Evolutionary conservation across 2,888 invertebrate genomes (phyloP).

Genomic region (Molorchus minor): DNA sequence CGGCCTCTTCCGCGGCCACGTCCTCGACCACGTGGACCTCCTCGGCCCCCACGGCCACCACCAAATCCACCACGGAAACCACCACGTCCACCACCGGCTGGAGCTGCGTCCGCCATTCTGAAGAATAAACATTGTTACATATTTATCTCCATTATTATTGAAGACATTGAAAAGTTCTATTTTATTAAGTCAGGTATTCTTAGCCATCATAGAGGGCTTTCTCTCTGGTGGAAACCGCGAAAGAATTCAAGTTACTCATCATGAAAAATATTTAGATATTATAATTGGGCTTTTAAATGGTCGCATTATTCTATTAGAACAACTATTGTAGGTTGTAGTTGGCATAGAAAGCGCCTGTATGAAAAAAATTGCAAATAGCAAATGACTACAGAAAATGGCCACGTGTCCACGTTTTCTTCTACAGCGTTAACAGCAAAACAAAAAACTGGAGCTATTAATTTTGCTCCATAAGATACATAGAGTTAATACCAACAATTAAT

Average conservation of each 20-base stretch:
- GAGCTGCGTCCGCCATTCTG: slow-evolving; percentile 98
- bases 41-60: slow-evolving; percentile 71
- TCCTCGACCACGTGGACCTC: slow-evolving; percentile 78
- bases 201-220: slow-evolving; percentile 64
- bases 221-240: slow-evolving; percentile 76
- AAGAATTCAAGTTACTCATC: slow-evolving; percentile 69
- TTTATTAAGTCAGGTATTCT: slow-evolving; percentile 41
- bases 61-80: slow-evolving; percentile 92
- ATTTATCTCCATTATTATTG: not conserved
- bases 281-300: not conserved
- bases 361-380: too few relatives aligned
- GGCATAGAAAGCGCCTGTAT: too few relatives aligned
- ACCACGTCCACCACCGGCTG: slow-evolving; percentile 92
- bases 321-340: too few relatives aligned
- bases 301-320: slow-evolving; percentile 2
- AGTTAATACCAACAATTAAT: slow-evolving; percentile 2
- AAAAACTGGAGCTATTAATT: too few relatives aligned
- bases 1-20: slow-evolving; percentile 85
- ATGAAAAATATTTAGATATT: slow-evolving; percentile 46
- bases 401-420: too few relatives aligned
- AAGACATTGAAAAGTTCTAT: not conserved
- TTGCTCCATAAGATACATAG: too few relatives aligned
- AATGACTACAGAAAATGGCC: too few relatives aligned
- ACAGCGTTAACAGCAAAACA: too few relatives aligned
- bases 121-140: slow-evolving; percentile 35